Evolutionary conservation across 2,113 vertebrate species (phyloP).

Genomic region (Zosterops japonicus): DNA sequence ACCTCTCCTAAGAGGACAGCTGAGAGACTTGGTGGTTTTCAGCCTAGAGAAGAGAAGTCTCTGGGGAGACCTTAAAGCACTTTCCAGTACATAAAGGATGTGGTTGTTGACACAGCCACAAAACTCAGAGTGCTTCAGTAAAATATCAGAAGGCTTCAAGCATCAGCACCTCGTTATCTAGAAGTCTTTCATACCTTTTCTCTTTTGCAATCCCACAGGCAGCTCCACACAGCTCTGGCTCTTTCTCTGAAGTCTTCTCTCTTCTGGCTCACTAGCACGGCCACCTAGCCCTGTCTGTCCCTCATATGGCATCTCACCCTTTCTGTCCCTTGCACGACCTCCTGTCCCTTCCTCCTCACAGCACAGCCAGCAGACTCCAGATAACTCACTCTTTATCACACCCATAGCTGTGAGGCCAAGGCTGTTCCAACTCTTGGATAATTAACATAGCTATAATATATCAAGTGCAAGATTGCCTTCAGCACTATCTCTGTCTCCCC

Average conservation of each 20-base stretch:
- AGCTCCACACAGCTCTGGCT: not conserved
- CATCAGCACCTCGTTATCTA: not conserved
- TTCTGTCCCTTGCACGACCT: not conserved
- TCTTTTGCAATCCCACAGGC: not conserved
- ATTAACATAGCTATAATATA: not conserved
- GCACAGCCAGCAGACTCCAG: not conserved
- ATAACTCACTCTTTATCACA: not conserved
- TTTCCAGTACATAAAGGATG: not conserved
- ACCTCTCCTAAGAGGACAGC: not conserved
- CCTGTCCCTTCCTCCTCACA: not conserved
- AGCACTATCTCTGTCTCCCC: not conserved
- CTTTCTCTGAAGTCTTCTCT: not conserved
- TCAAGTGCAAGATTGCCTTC: not conserved
- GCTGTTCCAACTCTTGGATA: not conserved
- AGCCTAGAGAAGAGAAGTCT: not conserved
- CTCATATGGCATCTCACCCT: not conserved
- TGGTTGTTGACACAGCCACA: not conserved
- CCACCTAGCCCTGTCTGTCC: not conserved
- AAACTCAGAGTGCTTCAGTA: not conserved
- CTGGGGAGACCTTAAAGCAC: not conserved
- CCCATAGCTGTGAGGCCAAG: not conserved
- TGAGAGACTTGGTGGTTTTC: not conserved
- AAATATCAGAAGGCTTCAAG: not conserved
- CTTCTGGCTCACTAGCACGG: not conserved
- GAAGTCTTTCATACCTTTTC: not conserved